Conservation (phyloP, 2,888 invertebrate species). For the Tuberolachnus salignus region DNA sequence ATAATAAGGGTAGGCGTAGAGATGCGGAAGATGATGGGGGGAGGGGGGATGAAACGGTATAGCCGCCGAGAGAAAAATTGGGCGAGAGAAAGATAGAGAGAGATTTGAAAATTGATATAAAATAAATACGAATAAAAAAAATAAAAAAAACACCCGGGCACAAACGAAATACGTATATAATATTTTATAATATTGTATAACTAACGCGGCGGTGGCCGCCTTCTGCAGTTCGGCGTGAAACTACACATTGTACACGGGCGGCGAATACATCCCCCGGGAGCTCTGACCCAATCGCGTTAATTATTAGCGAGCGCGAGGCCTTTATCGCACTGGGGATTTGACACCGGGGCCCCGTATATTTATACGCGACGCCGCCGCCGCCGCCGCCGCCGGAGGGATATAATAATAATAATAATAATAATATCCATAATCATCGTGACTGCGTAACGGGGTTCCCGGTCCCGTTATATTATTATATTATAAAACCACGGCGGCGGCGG, state of each 20-base stretch:
- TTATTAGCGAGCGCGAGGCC: conserved; percentile 47
- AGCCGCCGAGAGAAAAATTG: too few species aligned
- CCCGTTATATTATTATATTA: too few species aligned
- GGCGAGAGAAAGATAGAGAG: too few species aligned
- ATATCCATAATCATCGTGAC: conserved; percentile 30
- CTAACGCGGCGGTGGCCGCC: too few species aligned
- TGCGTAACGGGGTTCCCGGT: too few species aligned
- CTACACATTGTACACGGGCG: conserved; percentile 16
- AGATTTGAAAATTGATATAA: conserved; percentile 50
- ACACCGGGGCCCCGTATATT: conserved; percentile 6
- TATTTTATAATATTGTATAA: too few species aligned
- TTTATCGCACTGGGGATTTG: conserved; percentile 53
- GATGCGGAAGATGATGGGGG: too few species aligned
- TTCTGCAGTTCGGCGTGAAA: conserved; percentile 47
- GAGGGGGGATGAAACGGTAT: too few species aligned
- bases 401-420: conserved; percentile 38
- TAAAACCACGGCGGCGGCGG: too few species aligned
- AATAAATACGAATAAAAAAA: background rate
- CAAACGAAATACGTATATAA: conserved; percentile 12
- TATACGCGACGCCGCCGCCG: too few species aligned
- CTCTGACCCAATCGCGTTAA: conserved; percentile 56
- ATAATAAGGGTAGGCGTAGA: too few species aligned
- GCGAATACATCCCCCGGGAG: conserved; percentile 44
- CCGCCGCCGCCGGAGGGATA: conserved; percentile 29
- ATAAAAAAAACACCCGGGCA: conserved; percentile 12